Evolutionary conservation across 1,140 invertebrate species (phyloP).

Genomic region (Maniola jurtina): DNA sequence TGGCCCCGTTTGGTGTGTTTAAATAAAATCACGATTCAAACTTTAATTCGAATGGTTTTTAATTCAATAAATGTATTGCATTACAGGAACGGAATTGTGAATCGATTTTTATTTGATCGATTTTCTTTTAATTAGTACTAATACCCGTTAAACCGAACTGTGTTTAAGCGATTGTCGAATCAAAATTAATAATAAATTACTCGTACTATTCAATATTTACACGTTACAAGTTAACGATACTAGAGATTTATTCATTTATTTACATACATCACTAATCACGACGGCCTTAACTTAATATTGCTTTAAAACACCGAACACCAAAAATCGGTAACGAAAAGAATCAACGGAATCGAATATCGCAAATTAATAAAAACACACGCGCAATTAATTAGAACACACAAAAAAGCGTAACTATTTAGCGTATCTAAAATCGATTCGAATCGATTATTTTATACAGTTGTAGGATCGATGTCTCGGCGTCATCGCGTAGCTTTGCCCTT

Average conservation of each 20-base stretch:
- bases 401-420: constrained; percentile 52
- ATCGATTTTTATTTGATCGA: neutral
- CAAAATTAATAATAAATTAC: neutral
- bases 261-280: constrained; percentile 15
- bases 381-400: constrained; percentile 48
- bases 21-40: constrained; percentile 16
- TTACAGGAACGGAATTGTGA: constrained; percentile 60
- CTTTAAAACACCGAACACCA: constrained; percentile 40
- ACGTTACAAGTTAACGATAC: constrained; percentile 17
- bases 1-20: constrained; percentile 38
- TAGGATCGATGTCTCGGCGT: constrained; percentile 47
- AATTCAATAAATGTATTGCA: constrained; percentile 42
- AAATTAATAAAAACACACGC: constrained; percentile 55
- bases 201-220: constrained; percentile 32
- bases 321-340: constrained; percentile 30
- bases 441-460: constrained; percentile 63
- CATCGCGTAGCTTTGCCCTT: constrained; percentile 58
- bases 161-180: constrained; percentile 7
- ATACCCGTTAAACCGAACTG: constrained; percentile 51
- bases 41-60: neutral
- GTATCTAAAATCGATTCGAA: constrained; percentile 43
- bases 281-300: constrained; percentile 62
- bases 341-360: constrained; percentile 41
- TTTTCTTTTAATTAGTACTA: constrained; percentile 7
- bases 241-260: constrained; percentile 19